Evolutionary conservation across 2,113 vertebrate species (phyloP).

Genomic region (Ciconia stormi): DNA sequence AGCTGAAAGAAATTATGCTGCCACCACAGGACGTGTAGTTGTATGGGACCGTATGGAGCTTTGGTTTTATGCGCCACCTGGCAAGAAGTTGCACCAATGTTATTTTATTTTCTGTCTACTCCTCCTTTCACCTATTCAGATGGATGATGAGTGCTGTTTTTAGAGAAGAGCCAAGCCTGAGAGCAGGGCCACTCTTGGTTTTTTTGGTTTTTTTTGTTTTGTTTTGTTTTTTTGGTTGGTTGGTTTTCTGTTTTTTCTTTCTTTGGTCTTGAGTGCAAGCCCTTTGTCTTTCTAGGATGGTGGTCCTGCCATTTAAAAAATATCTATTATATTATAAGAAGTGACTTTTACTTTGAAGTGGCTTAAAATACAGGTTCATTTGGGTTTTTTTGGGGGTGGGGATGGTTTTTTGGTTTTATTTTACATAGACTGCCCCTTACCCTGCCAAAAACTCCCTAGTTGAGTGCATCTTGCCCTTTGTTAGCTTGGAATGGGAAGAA

Average conservation of each 20-base stretch:
- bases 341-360: constrained; percentile 71
- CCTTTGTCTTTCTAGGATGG: constrained; percentile 71
- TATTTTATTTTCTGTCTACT: constrained; percentile 74
- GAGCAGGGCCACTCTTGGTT: constrained; percentile 15
- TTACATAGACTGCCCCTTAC: neutral
- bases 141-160: constrained; percentile 66
- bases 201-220: neutral
- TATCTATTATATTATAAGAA: constrained; percentile 43
- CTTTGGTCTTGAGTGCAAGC: constrained; percentile 37
- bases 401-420: neutral
- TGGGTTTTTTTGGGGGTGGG: neutral
- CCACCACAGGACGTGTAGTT: constrained; percentile 54
- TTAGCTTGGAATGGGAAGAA: constrained; percentile 20
- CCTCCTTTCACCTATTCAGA: constrained; percentile 48
- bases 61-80: constrained; percentile 48
- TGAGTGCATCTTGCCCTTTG: constrained; percentile 42
- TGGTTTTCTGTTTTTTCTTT: constrained; percentile 37
- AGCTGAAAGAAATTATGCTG: constrained; percentile 58
- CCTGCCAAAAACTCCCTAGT: neutral
- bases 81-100: constrained; percentile 76
- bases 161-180: constrained; percentile 61
- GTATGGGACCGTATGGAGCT: constrained; percentile 49
- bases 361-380: constrained; percentile 59
- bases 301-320: constrained; percentile 75
- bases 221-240: neutral